A percentile compares a stretch with the other conserved stretches of the same genome.
Evolutionary conservation across 1,140 invertebrate genomes (phyloP).

Genomic region (Linepithema humile): DNA sequence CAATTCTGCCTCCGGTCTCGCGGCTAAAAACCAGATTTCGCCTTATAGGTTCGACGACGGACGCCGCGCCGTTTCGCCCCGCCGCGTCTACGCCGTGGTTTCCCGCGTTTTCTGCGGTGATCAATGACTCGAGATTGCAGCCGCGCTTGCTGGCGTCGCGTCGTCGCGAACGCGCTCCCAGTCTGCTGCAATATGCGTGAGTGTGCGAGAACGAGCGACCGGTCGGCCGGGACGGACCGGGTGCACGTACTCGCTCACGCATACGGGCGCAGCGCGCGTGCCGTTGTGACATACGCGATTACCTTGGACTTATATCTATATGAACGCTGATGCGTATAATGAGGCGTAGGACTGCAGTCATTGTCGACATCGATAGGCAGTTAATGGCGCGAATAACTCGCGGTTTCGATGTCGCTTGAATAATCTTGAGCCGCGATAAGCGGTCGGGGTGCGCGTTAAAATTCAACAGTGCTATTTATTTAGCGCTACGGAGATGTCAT

Average conservation of each 20-base stretch:
- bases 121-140: conserved; percentile 74
- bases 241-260: conserved; percentile 35
- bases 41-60: conserved; percentile 62
- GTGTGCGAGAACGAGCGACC: conserved; percentile 27
- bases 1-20: conserved; percentile 57
- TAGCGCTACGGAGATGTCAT: conserved; percentile 33
- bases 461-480: conserved; percentile 50
- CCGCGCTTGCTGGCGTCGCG: conserved; percentile 36
- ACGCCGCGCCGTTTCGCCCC: conserved; percentile 28
- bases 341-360: conserved; percentile 68
- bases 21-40: conserved; percentile 69
- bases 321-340: conserved; percentile 60
- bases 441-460: conserved; percentile 20
- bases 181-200: not conserved
- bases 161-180: conserved; percentile 19
- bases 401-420: conserved; percentile 47
- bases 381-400: conserved; percentile 60
- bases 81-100: conserved; percentile 37
- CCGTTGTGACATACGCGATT: conserved; percentile 82
- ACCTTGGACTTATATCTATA: conserved; percentile 80
- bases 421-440: conserved; percentile 40
- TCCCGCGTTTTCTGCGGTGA: conserved; percentile 75
- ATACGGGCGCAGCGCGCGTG: conserved; percentile 44
- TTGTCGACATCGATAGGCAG: conserved; percentile 71
- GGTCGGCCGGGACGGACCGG: conserved; percentile 7